These are phyloP conservation scores for Psococerastis gibbosa DNA, from an alignment of 2,888 invertebrate genomes.

Conservation along the genomic window DNA sequence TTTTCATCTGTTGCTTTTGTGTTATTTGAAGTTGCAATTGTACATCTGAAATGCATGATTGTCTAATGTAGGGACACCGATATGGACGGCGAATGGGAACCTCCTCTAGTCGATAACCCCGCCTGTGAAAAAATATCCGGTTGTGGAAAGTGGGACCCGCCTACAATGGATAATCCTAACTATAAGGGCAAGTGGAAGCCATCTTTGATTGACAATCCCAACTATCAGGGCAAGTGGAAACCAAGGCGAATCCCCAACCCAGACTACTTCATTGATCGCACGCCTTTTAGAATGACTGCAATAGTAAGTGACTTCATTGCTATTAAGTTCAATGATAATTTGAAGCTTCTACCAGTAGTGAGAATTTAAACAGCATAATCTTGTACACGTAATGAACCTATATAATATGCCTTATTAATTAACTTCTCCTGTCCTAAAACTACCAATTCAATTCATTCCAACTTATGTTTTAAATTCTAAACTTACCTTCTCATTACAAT, in stretches of 20 bases:
- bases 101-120: constrained; percentile 82
- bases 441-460: constrained; percentile 7
- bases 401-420: too few species aligned
- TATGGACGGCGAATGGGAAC: constrained; percentile 98
- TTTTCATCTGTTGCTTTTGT: constrained; percentile 12
- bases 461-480: constrained; percentile 11
- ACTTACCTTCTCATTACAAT: constrained; percentile 7
- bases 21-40: too few species aligned
- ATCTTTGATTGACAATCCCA: constrained; percentile 75
- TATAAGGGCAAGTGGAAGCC: constrained; percentile 91
- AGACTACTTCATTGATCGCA: constrained; percentile 72
- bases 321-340: constrained; percentile 10
- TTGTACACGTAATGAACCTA: too few species aligned
- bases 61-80: constrained; percentile 90
- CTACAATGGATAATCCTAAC: constrained; percentile 68
- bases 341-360: too few species aligned
- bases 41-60: too few species aligned
- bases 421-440: too few species aligned
- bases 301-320: constrained; percentile 52
- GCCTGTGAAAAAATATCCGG: constrained; percentile 59
- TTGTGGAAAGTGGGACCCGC: constrained; percentile 81
- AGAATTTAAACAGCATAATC: too few species aligned
- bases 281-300: constrained; percentile 77
- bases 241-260: constrained; percentile 80
- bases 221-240: constrained; percentile 90